Conservation (phyloP, 2,797 vertebrate species). For the Myripristis jacobus region DNA sequence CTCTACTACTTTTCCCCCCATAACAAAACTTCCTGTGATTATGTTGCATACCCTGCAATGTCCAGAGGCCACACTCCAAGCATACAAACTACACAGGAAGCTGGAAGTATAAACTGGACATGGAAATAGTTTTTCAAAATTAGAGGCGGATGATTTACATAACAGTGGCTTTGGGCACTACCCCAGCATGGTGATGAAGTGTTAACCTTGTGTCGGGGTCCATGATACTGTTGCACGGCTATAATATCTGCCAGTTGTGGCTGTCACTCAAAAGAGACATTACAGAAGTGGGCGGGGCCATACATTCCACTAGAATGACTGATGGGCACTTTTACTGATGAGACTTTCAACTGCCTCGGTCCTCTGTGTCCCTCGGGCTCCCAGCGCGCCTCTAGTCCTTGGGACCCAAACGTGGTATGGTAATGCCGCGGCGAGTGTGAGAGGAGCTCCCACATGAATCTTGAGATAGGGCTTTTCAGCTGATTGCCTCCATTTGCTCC, state of each 20-base stretch:
- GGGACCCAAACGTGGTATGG: slow-evolving; percentile 18
- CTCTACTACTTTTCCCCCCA: not conserved
- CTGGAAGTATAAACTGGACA: too few relatives aligned
- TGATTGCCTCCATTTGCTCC: slow-evolving; percentile 47
- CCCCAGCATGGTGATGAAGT: slow-evolving; percentile 54
- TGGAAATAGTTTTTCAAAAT: slow-evolving; percentile 9
- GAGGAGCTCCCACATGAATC: slow-evolving; percentile 49
- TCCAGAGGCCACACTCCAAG: too few relatives aligned
- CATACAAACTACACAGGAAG: too few relatives aligned
- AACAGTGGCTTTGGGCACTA: slow-evolving; percentile 29
- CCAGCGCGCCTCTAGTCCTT: slow-evolving; percentile 48
- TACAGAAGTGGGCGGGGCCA: slow-evolving; percentile 48
- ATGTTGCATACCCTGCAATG: not conserved
- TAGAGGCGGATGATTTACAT: slow-evolving; percentile 29
- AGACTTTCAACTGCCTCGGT: slow-evolving; percentile 49
- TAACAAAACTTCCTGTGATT: not conserved
- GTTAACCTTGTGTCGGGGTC: slow-evolving; percentile 50
- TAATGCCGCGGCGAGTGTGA: slow-evolving; percentile 29
- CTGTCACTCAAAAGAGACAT: slow-evolving; percentile 68
- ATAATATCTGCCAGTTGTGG: slow-evolving; percentile 70
- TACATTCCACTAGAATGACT: slow-evolving; percentile 64
- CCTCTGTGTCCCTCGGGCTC: slow-evolving; percentile 44
- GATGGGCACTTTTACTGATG: slow-evolving; percentile 77
- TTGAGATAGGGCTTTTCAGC: slow-evolving; percentile 47
- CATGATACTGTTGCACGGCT: slow-evolving; percentile 58